Conservation (phyloP, 1,140 invertebrate genomes). For the Sitodiplosis mosellana region DNA sequence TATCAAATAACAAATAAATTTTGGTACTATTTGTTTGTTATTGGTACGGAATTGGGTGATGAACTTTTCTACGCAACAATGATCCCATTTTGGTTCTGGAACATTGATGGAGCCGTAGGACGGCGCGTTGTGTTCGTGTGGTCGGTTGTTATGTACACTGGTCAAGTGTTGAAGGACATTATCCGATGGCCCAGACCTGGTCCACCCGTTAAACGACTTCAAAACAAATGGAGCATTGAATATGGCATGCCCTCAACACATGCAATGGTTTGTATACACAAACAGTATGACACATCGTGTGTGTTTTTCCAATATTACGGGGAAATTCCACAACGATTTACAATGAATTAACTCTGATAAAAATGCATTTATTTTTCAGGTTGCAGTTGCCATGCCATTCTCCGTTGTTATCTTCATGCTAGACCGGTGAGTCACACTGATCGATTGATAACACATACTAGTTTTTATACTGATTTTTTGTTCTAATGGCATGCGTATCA, state of each 20-base stretch:
- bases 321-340: too few species aligned
- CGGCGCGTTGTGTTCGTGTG: conserved; percentile 64
- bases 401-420: conserved; percentile 62
- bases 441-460: neutral
- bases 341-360: too few species aligned
- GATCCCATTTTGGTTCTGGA: conserved; percentile 86
- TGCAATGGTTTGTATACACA: conserved; percentile 48
- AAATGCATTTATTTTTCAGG: too few species aligned
- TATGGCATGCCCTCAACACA: conserved; percentile 91
- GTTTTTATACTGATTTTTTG: neutral
- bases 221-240: conserved; percentile 71
- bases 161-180: conserved; percentile 30
- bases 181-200: conserved; percentile 67
- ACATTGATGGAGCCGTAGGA: conserved; percentile 67
- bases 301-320: too few species aligned
- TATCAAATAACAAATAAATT: conserved; percentile 53
- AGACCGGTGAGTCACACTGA: conserved; percentile 26
- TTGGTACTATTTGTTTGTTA: conserved; percentile 71
- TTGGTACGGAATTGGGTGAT: conserved; percentile 54
- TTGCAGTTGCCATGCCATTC: conserved; percentile 64
- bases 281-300: too few species aligned
- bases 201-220: conserved; percentile 62
- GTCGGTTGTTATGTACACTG: conserved; percentile 70
- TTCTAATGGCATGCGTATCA: neutral
- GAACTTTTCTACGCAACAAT: conserved; percentile 75